A percentile compares a stretch with the other conserved stretches of the same genome.
phyloP scores from a whole-genome alignment of 1,140 invertebrate species.

The Aporrectodea caliginosa region DNA sequence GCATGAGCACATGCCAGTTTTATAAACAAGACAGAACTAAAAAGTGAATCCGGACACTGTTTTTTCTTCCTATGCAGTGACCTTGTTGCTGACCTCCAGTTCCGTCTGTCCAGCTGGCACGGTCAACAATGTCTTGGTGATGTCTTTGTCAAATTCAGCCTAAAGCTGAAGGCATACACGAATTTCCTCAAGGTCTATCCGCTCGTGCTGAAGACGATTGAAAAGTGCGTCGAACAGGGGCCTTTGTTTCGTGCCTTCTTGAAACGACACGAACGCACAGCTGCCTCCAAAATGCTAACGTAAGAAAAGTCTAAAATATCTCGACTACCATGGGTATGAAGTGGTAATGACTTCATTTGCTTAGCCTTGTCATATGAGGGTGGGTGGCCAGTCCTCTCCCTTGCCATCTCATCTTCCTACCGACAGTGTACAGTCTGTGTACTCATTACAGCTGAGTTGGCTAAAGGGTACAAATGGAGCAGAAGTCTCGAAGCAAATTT shows the following conservation, averaged over 20 bases:
- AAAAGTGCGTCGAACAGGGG: slow-evolving; percentile 43
- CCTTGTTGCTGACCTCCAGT: slow-evolving; percentile 43
- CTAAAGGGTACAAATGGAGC: too few species aligned
- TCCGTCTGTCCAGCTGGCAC: slow-evolving; percentile 44
- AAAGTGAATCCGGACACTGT: neutral
- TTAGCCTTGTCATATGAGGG: too few species aligned
- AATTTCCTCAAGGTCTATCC: slow-evolving; percentile 52
- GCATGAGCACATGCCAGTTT: too few species aligned
- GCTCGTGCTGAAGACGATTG: slow-evolving; percentile 45
- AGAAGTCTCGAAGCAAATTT: too few species aligned
- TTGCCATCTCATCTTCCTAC: too few species aligned
- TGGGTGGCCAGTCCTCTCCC: too few species aligned
- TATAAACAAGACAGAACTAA: too few species aligned
- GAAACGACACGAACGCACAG: slow-evolving; percentile 43
- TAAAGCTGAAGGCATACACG: slow-evolving; percentile 45
- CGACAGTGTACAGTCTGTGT: too few species aligned
- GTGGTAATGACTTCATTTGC: too few species aligned
- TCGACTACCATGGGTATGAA: too few species aligned
- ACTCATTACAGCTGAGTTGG: too few species aligned
- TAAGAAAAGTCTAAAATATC: too few species aligned
- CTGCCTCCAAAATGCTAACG: slow-evolving; percentile 48
- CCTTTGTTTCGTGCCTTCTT: slow-evolving; percentile 49
- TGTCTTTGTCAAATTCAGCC: slow-evolving; percentile 49
- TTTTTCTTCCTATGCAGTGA: slow-evolving; percentile 37
- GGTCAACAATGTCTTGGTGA: slow-evolving; percentile 48